Evolutionary conservation across 1,140 invertebrate species (phyloP), one percentile per base, ranked within the genome.

Genomic region (Cherax destructor): DNA sequence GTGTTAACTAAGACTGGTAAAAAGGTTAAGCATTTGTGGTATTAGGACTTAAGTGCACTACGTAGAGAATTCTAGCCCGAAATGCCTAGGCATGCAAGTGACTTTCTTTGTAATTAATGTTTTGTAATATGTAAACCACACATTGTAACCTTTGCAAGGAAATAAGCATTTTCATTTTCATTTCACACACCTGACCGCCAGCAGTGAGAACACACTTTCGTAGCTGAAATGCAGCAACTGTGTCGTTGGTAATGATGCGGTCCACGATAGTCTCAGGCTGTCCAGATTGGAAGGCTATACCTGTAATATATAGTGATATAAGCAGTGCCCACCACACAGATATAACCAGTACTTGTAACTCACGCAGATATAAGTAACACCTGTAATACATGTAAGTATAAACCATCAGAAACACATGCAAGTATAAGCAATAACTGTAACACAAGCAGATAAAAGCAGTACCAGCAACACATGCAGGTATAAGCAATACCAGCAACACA

Each of bases 191-290:
- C 92, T 91, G 65, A 18, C 92, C 92, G 16, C 49, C 79, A 6
- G 84, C 81, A 41, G 52, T 78, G 30, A 87, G 47, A 0, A 92
- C 88, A 76, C 92, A 92, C 47, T 79, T 88, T 0, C 88, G 61
- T 4, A 92, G 77, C 52, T 81, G 47, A 4, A 78, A 13, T 1
- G 89, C 65, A 5, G 81, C 52, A 10, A 41, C 88, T 0, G 77
- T 87, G 83, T 92, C 84, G 49, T 86, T 92, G 52, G 79, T 85
- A 52, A 91, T 84, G 9, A 92, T 69, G 24, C 88, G 56, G 77
- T 92, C 92, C 50, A 92, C 79, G 50, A 92, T 90, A 13, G 86
- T 90, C 52, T 92, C 92, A 0, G 92, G 92, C 65, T 92, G 83
- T 2, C 92, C 92, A 21, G 83, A 86, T 7, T 49, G 16, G 88